phyloP scores from a whole-genome alignment of 1,140 invertebrate species.

The Pseudomyrmex dendroicus region DNA sequence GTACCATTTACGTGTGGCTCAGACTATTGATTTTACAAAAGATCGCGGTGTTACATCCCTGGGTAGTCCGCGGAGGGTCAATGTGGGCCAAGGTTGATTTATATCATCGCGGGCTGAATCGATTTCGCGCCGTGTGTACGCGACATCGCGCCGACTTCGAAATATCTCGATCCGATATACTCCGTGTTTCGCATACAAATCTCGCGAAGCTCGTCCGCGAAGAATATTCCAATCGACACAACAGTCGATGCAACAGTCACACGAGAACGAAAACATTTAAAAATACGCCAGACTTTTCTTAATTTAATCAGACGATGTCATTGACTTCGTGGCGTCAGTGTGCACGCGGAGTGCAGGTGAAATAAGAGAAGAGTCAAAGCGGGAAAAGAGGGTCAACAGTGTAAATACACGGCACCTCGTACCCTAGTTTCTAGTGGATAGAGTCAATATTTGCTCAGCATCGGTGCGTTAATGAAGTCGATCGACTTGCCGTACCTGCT shows the following conservation, averaged over 20 bases:
- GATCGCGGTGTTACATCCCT: conserved; percentile 50
- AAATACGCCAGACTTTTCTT: background rate
- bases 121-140: conserved; percentile 12
- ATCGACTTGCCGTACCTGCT: conserved; percentile 77
- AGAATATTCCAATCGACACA: background rate
- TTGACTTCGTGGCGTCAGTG: background rate
- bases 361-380: conserved; percentile 4
- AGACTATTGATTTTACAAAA: conserved; percentile 68
- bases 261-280: background rate
- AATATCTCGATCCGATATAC: conserved; percentile 2
- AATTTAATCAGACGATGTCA: background rate
- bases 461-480: conserved; percentile 81
- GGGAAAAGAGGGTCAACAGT: conserved; percentile 32
- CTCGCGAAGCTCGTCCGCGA: background rate
- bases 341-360: conserved; percentile 16
- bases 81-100: conserved; percentile 63
- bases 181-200: conserved; percentile 1
- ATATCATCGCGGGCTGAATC: background rate
- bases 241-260: background rate
- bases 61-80: conserved; percentile 40
- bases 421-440: conserved; percentile 77
- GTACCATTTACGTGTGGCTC: conserved; percentile 64
- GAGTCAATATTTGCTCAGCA: conserved; percentile 84
- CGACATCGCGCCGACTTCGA: conserved; percentile 31
- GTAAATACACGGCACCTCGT: conserved; percentile 56